Percentiles rank a stretch among this genome's conserved stretches.
Conservation (phyloP, 64 coral and sea anemone species). For the Stylophora pistillata region DNA sequence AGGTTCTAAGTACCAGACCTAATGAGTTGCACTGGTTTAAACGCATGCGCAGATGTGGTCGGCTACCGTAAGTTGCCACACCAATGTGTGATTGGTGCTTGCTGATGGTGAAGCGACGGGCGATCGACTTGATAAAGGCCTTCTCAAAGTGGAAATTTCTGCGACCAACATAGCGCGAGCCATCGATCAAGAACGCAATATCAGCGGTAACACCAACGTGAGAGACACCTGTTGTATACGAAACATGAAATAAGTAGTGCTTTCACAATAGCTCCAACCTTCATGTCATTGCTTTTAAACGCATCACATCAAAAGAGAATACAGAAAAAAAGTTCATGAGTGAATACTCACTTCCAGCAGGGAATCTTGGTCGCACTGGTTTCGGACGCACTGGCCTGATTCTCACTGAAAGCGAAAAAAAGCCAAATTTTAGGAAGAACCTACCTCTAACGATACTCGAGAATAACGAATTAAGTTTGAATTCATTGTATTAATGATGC, state of each 20-base stretch:
- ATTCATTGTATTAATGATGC: too few relatives aligned
- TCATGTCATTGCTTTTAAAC: too few relatives aligned
- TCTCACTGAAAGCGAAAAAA: too few relatives aligned
- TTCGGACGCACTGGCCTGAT: not conserved
- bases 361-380: constrained; percentile 1
- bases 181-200: constrained; percentile 73
- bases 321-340: too few relatives aligned
- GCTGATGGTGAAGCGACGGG: constrained; percentile 35
- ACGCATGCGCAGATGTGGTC: constrained; percentile 12
- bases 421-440: too few relatives aligned
- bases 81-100: constrained; percentile 54
- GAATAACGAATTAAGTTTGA: too few relatives aligned
- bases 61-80: constrained; percentile 47
- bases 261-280: not conserved
- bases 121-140: constrained; percentile 52
- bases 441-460: too few relatives aligned
- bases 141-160: constrained; percentile 69
- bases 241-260: not conserved
- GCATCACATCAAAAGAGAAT: too few relatives aligned
- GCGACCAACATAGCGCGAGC: constrained; percentile 51
- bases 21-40: constrained; percentile 42
- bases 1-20: not conserved
- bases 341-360: constrained; percentile 6
- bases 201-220: constrained; percentile 40
- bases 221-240: not conserved